Conservation (phyloP, 2,888 invertebrate species). For the Arrhopalites spinosus region DNA sequence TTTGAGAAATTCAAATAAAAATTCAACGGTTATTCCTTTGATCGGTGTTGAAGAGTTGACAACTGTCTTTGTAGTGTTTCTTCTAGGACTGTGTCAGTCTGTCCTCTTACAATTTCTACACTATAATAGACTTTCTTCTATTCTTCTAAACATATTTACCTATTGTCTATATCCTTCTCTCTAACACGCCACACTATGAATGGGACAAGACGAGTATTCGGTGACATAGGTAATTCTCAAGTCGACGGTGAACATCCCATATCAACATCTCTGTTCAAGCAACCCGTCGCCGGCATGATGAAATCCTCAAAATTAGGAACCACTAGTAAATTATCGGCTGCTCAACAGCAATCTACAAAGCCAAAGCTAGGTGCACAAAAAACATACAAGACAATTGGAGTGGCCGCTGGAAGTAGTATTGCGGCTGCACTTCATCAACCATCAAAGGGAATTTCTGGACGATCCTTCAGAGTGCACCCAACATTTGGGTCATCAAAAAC, state of each 20-base stretch:
- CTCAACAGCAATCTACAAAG: background rate
- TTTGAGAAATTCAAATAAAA: no score
- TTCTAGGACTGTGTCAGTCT: no score
- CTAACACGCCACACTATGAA: conserved; percentile 38
- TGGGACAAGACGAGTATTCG: conserved; percentile 48
- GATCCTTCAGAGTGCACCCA: background rate
- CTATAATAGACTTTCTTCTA: no score
- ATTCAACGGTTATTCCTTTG: no score
- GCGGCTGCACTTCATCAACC: background rate
- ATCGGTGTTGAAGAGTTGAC: no score
- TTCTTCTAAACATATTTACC: no score
- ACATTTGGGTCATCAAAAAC: no score
- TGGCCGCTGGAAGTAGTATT: background rate
- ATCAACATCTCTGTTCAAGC: background rate
- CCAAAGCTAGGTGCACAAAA: background rate
- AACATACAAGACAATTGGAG: background rate
- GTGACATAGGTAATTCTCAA: conserved; percentile 53
- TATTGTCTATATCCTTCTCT: no score
- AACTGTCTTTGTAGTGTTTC: no score
- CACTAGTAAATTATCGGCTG: no score
- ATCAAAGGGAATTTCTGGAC: background rate
- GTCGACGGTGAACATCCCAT: conserved; percentile 27
- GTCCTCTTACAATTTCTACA: no score
- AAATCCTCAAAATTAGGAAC: background rate
- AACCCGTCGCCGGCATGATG: conserved; percentile 4